A percentile compares a stretch with the other conserved stretches of the same genome.
These are phyloP conservation scores for Trissoscelio sp. DNA, from an alignment of 2,888 invertebrate genomes.

Conservation along the genomic window DNA sequence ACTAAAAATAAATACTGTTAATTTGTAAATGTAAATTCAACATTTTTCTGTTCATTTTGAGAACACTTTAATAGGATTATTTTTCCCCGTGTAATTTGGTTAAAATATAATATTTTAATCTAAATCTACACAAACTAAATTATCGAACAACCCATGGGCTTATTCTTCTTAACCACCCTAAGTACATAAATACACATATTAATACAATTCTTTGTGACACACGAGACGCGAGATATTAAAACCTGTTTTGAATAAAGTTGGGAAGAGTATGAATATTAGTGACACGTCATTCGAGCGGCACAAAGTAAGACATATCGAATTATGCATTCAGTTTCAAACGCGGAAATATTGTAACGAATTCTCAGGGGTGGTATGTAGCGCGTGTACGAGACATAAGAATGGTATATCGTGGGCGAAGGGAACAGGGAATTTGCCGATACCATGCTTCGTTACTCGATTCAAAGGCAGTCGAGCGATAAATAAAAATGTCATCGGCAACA, in stretches of 20 bases:
- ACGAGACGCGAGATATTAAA: conserved; percentile 21
- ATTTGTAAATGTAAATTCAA: too few species aligned
- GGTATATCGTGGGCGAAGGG: conserved; percentile 22
- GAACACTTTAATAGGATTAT: too few species aligned
- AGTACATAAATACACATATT: conserved; percentile 1
- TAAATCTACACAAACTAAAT: too few species aligned
- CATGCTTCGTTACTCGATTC: conserved; percentile 52
- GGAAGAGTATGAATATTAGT: conserved; percentile 7
- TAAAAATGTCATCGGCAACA: conserved; percentile 59
- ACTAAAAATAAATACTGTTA: too few species aligned
- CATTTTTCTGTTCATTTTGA: too few species aligned
- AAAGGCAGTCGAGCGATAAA: conserved; percentile 51
- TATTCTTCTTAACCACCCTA: too few species aligned
- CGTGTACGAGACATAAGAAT: conserved; percentile 45
- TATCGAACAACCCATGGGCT: not conserved
- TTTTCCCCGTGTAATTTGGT: too few species aligned
- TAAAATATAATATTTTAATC: too few species aligned
- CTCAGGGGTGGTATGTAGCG: conserved; percentile 3
- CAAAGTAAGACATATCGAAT: conserved; percentile 40
- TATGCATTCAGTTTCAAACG: conserved; percentile 45
- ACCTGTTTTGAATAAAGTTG: conserved; percentile 19
- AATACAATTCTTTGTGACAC: conserved; percentile 8
- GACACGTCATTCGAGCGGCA: not conserved
- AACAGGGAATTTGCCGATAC: conserved; percentile 47
- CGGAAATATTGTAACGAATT: conserved; percentile 37